Evolutionary conservation across 2,113 vertebrate species (phyloP), one percentile per base, ranked within the genome.

Genomic region (Trogon melanurus): DNA sequence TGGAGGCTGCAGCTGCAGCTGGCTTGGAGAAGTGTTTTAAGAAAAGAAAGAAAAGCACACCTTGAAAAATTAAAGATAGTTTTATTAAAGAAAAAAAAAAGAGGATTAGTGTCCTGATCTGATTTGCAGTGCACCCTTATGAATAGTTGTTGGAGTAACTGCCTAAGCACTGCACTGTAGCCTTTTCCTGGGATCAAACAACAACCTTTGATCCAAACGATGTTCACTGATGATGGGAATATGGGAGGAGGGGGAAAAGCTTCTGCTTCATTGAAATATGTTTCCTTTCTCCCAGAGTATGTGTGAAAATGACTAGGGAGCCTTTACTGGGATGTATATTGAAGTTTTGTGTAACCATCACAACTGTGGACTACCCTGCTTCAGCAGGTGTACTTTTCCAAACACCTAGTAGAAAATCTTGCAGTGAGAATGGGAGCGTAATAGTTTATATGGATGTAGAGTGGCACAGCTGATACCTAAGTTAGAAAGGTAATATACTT

Each of bases 1-100:
- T 62, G 64, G 47, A 83, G 89, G 85, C 70, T 93, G 94, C 82
- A 91, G 85, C 70, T 93, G 94, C 82, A 92, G 54, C 71, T 90
- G 86, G 75, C 57, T 93, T 11, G 3, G 84, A 72, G 91, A 92
- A 83, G 36, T 18, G 11, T 66, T 88, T 79, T 27, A 78, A 62
- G 50, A 21, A 67, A 51, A 67, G 47, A 74, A 82, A 50, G 27
- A 4, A 2, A 41, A 41, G 41, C 41, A 41, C 16, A 38, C 25
- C 3, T n/a, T 64, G 57, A 50, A 91, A 84, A 87, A 54, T 29
- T 57, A 74, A 81, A 62, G 6, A 17, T 53, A 20, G 64, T 81
- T 84, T 67, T 70, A 54, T 78, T 73, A 21, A 6, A 26, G 60
- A 58, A 67, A 32, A 85, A 34, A 53, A n/a, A 70, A 27, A 9